Conservation (phyloP, 1,140 invertebrate species). For the Bombus consobrinus region DNA sequence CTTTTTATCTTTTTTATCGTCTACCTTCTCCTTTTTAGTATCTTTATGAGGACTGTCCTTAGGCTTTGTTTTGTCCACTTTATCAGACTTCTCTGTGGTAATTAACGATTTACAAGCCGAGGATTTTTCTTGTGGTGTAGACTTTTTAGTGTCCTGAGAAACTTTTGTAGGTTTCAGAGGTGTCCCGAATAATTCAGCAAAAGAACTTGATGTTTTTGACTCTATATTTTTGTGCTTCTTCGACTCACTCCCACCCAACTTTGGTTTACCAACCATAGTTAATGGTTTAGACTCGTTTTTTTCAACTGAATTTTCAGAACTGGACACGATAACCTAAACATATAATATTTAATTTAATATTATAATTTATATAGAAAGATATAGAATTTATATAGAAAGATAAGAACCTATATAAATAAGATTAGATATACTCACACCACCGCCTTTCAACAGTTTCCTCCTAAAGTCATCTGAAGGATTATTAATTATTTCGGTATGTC, state of each 20-base stretch:
- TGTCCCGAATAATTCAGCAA: conserved; percentile 90
- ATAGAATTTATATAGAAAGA: background rate
- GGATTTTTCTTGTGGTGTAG: conserved; percentile 78
- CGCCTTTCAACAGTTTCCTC: conserved; percentile 93
- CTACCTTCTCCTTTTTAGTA: conserved; percentile 83
- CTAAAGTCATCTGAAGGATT: conserved; percentile 95
- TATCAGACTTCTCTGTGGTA: conserved; percentile 83
- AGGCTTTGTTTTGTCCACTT: conserved; percentile 86
- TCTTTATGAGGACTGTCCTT: conserved; percentile 84
- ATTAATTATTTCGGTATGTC: conserved; percentile 91
- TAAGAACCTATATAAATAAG: background rate
- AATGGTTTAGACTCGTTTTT: conserved; percentile 76
- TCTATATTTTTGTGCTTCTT: conserved; percentile 86
- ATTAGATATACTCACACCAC: conserved; percentile 84
- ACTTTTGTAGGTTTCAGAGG: conserved; percentile 88
- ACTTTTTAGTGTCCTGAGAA: conserved; percentile 85
- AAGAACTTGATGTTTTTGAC: conserved; percentile 86
- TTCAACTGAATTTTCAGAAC: conserved; percentile 72
- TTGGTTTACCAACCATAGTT: conserved; percentile 87
- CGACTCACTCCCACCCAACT: conserved; percentile 84
- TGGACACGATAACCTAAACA: conserved; percentile 70
- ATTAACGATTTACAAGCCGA: conserved; percentile 68
- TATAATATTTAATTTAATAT: background rate
- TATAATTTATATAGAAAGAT: background rate
- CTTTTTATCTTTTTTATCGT: conserved; percentile 86